A percentile compares a stretch with the other conserved stretches of the same genome.
These are phyloP conservation scores for Rotaria socialis DNA, from an alignment of 2,888 invertebrate genomes.

Conservation along the genomic window DNA sequence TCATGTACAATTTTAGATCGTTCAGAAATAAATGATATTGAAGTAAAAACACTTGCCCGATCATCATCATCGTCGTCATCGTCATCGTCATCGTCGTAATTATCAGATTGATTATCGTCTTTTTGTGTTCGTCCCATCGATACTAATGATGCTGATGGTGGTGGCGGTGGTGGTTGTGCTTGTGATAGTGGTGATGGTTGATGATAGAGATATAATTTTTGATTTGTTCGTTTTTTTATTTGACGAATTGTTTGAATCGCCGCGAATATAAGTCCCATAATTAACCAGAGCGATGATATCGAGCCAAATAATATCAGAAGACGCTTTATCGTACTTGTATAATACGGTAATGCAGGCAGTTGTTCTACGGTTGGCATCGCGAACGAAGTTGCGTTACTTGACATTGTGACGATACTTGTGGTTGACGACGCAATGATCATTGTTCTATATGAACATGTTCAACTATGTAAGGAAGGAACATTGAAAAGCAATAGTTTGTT, in stretches of 20 bases:
- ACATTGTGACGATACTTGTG: slow-evolving; percentile 12
- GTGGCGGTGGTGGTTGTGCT: neutral
- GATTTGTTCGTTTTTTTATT: neutral
- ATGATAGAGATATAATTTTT: neutral
- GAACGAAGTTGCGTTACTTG: neutral
- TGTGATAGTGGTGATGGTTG: neutral
- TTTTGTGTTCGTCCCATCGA: neutral
- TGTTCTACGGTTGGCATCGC: neutral
- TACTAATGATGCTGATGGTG: neutral
- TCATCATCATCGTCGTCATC: slow-evolving; percentile 25
- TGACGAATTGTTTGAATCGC: slow-evolving; percentile 23
- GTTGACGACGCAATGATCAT: neutral
- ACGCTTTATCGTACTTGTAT: slow-evolving; percentile 5
- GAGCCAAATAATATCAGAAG: slow-evolving; percentile 7
- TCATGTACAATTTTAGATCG: neutral
- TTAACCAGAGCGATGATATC: neutral
- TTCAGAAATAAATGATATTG: neutral
- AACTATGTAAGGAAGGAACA: neutral
- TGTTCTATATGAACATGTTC: slow-evolving; percentile 1
- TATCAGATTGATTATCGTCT: neutral
- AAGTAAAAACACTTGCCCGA: neutral
- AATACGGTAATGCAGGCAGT: neutral
- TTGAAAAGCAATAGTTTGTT: neutral
- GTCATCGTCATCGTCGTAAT: neutral
- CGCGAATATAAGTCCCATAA: neutral